These are phyloP conservation scores for Acinonyx jubatus DNA, from an alignment of 2,113 vertebrate genomes.

Conservation along the genomic window DNA sequence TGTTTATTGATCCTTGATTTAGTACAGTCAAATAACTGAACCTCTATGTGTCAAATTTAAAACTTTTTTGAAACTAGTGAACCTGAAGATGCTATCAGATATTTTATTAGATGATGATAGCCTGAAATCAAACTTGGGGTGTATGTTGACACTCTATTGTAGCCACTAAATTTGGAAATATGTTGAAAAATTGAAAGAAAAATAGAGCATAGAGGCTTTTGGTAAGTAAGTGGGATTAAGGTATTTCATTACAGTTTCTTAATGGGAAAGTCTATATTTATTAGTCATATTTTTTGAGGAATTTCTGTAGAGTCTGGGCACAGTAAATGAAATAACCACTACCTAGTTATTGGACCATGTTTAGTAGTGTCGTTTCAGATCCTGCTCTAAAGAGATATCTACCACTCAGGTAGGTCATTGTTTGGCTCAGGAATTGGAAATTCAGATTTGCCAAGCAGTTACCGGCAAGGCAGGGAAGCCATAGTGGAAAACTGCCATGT, in stretches of 20 bases:
- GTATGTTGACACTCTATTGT: not conserved
- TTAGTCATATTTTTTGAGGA: not conserved
- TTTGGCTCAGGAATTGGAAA: not conserved
- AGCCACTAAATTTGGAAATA: not conserved
- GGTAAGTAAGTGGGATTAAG: not conserved
- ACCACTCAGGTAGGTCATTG: not conserved
- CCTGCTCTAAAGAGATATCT: not conserved
- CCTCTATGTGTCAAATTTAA: not conserved
- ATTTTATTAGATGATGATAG: conserved; percentile 6
- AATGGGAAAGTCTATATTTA: not conserved
- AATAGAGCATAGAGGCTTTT: not conserved
- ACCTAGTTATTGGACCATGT: not conserved
- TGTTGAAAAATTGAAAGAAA: not conserved
- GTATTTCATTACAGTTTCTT: not conserved
- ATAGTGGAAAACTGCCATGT: not conserved
- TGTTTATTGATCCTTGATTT: not conserved
- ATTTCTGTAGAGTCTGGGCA: not conserved
- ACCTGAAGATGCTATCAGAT: not conserved
- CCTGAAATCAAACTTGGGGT: not conserved
- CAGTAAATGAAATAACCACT: not conserved
- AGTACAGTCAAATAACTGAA: not conserved
- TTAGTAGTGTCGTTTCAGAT: not conserved
- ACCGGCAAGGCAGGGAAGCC: not conserved
- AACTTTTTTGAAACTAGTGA: not conserved
- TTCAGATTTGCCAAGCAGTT: not conserved